phyloP scores from a whole-genome alignment of 1,140 invertebrate genomes.

The roundworm (Caenorhabditis elegans) region WBcel235 BX284603.4:4494501-4495000 shows the following conservation, averaged over 20 bases:
- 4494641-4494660: neutral
- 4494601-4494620: constrained; percentile 16
- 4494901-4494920: neutral
- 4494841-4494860: neutral
- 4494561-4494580: neutral
- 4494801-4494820: neutral
- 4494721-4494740: neutral
- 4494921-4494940: neutral
- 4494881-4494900: neutral
- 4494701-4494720: constrained; percentile 19
- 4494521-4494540: neutral
- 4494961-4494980: too few species aligned
- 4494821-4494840: constrained; percentile 11
- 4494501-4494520: neutral
- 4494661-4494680: neutral
- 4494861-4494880: neutral
- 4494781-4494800: neutral
- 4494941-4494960: neutral
- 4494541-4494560: neutral
- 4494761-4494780: constrained; percentile 14
- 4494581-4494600: neutral
- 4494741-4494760: neutral
- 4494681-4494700: constrained; percentile 4
- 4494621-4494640: neutral
- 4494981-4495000: too few species aligned